phyloP scores from a whole-genome alignment of 2,888 invertebrate genomes.

The Melinaea marsaeus region DNA sequence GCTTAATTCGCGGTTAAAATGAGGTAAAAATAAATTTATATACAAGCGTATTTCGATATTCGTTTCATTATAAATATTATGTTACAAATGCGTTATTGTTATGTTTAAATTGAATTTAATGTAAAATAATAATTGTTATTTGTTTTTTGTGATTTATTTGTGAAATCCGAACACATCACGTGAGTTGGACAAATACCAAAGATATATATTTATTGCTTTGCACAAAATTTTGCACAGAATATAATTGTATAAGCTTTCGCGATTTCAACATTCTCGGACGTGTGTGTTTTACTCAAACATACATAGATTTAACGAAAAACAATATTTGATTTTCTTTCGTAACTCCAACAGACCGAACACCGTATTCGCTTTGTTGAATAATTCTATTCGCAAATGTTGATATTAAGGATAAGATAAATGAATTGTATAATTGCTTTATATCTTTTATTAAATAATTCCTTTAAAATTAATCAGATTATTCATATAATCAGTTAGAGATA shows the following conservation, averaged over 20 bases:
- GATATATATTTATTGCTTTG: slow-evolving; percentile 35
- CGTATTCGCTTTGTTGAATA: too few species aligned
- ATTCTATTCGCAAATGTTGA: too few species aligned
- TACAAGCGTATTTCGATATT: slow-evolving; percentile 15
- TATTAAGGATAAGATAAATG: too few species aligned
- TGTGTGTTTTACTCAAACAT: slow-evolving; percentile 26
- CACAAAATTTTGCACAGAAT: slow-evolving; percentile 34
- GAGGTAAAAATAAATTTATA: slow-evolving; percentile 35
- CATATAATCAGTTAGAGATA: too few species aligned
- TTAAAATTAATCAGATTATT: too few species aligned
- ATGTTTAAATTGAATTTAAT: background rate
- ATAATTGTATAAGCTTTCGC: slow-evolving; percentile 32
- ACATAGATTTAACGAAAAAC: slow-evolving; percentile 14
- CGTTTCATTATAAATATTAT: slow-evolving; percentile 6
- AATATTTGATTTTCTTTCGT: slow-evolving; percentile 17
- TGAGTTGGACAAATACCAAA: slow-evolving; percentile 46
- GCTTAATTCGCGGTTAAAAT: slow-evolving; percentile 39
- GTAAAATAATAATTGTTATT: background rate
- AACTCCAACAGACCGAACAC: too few species aligned
- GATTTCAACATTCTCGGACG: slow-evolving; percentile 31
- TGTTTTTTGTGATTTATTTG: slow-evolving; percentile 10
- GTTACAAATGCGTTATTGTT: slow-evolving; percentile 9
- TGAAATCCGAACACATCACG: slow-evolving; percentile 34
- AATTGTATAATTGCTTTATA: too few species aligned
- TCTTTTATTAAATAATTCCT: too few species aligned